These are phyloP conservation scores for Aphidius ervi DNA, from an alignment of 1,140 invertebrate species.

Conservation along the genomic window DNA sequence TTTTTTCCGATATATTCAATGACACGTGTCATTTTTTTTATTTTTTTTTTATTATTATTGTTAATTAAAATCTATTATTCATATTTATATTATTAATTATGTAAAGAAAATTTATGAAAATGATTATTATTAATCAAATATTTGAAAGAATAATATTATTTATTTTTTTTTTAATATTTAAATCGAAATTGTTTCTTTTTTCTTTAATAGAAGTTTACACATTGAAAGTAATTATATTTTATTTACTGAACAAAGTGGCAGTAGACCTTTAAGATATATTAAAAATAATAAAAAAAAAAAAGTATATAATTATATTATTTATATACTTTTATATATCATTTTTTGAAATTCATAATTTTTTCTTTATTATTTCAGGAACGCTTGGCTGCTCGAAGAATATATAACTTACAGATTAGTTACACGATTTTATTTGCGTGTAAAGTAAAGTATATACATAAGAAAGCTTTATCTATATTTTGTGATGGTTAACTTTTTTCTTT, in stretches of 20 bases:
- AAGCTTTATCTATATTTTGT: background rate
- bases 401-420: constrained; percentile 37
- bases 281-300: constrained; percentile 34
- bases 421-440: constrained; percentile 8
- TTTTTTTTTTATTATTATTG: too few relatives aligned
- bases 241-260: constrained; percentile 41
- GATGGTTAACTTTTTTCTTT: too few relatives aligned
- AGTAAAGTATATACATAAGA: background rate
- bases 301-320: constrained; percentile 9
- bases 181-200: too few relatives aligned
- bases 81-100: too few relatives aligned
- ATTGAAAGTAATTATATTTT: constrained; percentile 39
- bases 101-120: too few relatives aligned
- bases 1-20: too few relatives aligned
- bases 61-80: too few relatives aligned
- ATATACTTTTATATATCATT: background rate
- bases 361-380: constrained; percentile 8
- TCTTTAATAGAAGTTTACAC: constrained; percentile 12
- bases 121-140: too few relatives aligned
- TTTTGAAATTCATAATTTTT: background rate
- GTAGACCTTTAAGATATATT: constrained; percentile 16
- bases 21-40: too few relatives aligned
- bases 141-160: too few relatives aligned
- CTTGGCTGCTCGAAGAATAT: constrained; percentile 27
- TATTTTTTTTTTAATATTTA: too few relatives aligned